Evolutionary conservation across 1,140 invertebrate genomes (phyloP), one percentile per base, ranked within the genome.

Genomic region (Wasmannia auropunctata): DNA sequence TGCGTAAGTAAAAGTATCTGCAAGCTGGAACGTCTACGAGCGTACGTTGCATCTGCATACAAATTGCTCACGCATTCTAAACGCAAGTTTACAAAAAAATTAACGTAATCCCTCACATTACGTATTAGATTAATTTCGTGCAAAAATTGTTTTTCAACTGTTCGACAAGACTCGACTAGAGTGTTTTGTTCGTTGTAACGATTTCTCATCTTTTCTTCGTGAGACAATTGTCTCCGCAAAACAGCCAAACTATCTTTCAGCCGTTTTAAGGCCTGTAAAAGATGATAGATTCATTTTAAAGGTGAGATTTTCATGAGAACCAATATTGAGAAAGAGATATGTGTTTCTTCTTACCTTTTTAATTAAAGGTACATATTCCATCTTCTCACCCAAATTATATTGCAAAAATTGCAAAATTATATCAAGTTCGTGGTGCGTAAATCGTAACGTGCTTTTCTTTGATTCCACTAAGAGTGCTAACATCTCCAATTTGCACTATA

Each of bases 401-500:
- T 94, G 92, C 28, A 98, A 92, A 94, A 97, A 98, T 37, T 92
- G 91, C n/a, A 96, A 91, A 46, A 98, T 94, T n/a, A 97, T 95
- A 16, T 96, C 91, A 22, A 98, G 95, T 93, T 98, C 98, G n/a
- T n/a, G n/a, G n/a, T n/a, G n/a, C 69, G 94, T 95, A 81, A 98
- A 96, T 0, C 93, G 54, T 92, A 98, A 97, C 19, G 98, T 97
- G 19, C 96, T 97, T 92, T 97, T 97, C 62, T 96, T 96, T 16
- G 96, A 97, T 90, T 98, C 97, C 79, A 97, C 96, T 16, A 99
- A 91, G 8, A 98, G 93, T 3, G 96, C 96, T 80, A 98, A 95
- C 0, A 96, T 96, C 87, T 87, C 37, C 25, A 94, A 65, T 87
- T 93, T 91, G 56, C 51, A 72, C 96, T 92, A 95, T 96, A 72